Evolutionary conservation across 1,140 invertebrate genomes (phyloP).

Genomic region (Eufriesea mexicana): DNA sequence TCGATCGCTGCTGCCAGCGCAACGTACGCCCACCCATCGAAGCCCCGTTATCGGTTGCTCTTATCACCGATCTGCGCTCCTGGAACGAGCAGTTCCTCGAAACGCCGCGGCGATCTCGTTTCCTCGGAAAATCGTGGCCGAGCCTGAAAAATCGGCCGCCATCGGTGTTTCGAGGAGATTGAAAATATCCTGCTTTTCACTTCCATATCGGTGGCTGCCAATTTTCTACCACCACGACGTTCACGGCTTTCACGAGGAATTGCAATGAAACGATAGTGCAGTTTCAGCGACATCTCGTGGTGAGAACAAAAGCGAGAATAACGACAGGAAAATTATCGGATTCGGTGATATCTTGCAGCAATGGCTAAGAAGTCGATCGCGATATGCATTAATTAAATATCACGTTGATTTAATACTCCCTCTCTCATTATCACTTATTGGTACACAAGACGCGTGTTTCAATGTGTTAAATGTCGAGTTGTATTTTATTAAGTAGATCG

Average conservation of each 20-base stretch:
- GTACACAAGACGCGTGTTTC: too few species aligned
- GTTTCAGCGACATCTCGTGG: too few species aligned
- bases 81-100: slow-evolving; percentile 56
- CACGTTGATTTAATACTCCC: too few species aligned
- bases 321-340: too few species aligned
- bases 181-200: neutral
- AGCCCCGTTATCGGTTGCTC: slow-evolving; percentile 60
- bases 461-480: too few species aligned
- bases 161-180: neutral
- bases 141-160: neutral
- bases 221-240: too few species aligned
- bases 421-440: too few species aligned
- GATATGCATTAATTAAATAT: too few species aligned
- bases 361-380: too few species aligned
- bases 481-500: too few species aligned
- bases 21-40: slow-evolving; percentile 61
- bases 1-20: slow-evolving; percentile 62
- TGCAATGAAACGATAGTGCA: neutral
- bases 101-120: slow-evolving; percentile 54
- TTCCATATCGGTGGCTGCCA: neutral
- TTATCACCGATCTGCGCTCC: slow-evolving; percentile 62
- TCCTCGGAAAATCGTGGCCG: slow-evolving; percentile 43
- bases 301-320: too few species aligned
- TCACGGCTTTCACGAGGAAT: neutral
- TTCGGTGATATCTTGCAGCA: too few species aligned